Conservation (phyloP, 2,888 invertebrate genomes). For the Latrodectus elegans region DNA sequence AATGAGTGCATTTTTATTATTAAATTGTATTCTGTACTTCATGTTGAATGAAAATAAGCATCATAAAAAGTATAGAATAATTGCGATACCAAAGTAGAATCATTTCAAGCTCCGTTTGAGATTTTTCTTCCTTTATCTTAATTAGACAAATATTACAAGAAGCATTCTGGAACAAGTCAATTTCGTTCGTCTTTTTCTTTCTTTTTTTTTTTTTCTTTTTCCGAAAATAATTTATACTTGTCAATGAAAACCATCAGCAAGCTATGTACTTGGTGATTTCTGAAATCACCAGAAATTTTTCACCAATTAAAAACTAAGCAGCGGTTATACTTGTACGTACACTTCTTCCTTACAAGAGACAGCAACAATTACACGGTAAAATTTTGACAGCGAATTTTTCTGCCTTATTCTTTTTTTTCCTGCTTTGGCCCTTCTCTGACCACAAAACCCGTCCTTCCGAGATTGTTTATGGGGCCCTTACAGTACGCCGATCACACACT, state of each 20-base stretch:
- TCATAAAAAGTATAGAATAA: no score
- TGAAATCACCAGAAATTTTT: not conserved
- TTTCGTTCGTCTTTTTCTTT: no score
- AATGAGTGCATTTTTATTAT: no score
- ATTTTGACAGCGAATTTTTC: not conserved
- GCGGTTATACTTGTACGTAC: no score
- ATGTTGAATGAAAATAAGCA: no score
- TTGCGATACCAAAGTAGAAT: no score
- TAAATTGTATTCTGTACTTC: no score
- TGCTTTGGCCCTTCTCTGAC: not conserved
- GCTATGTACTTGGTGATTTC: not conserved
- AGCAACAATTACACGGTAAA: not conserved
- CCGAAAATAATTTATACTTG: not conserved
- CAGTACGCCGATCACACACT: constrained; percentile 41
- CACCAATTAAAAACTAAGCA: not conserved
- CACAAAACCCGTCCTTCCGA: constrained; percentile 26
- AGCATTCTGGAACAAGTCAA: no score
- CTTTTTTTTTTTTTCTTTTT: not conserved
- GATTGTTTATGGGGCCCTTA: constrained; percentile 39
- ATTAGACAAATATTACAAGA: no score
- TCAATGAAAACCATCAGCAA: not conserved
- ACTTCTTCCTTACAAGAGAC: not conserved
- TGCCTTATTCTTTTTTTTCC: not conserved
- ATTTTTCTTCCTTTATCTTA: no score
- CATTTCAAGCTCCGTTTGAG: no score